Evolutionary conservation across 2,888 invertebrate species (phyloP).

Genomic region (Mechanitis mazaeus): DNA sequence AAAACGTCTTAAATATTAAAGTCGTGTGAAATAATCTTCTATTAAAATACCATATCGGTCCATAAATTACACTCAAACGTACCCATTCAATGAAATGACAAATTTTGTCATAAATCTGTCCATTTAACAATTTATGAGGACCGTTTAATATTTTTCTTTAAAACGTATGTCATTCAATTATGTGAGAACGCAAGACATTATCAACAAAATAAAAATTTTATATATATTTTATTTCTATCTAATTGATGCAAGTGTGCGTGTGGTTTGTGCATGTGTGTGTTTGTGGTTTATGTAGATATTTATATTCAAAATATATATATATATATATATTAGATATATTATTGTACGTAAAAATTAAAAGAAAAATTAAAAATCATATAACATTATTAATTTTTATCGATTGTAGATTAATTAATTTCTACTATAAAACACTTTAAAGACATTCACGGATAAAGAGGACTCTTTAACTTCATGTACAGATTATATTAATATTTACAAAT

Average conservation of each 20-base stretch:
- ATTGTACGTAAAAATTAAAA: no score
- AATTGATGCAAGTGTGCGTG: no score
- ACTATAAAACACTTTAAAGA: not conserved
- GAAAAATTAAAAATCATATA: no score
- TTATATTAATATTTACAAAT: no score
- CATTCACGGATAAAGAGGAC: not conserved
- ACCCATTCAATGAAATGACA: conserved; percentile 17
- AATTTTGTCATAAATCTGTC: conserved; percentile 19
- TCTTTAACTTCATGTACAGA: no score
- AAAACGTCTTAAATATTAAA: no score
- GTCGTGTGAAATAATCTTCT: not conserved
- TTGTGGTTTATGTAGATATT: no score
- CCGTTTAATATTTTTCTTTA: not conserved
- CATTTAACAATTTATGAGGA: conserved; percentile 17
- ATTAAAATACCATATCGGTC: not conserved
- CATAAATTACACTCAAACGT: not conserved
- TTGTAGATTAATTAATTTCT: no score
- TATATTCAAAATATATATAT: no score
- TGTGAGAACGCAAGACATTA: not conserved
- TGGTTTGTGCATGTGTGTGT: no score
- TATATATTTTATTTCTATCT: not conserved
- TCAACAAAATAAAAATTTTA: not conserved
- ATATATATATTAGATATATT: no score
- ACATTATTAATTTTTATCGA: no score
- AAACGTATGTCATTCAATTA: not conserved